Evolutionary conservation across 2,113 vertebrate species (phyloP).

Genomic region (Saimiri boliviensis): DNA sequence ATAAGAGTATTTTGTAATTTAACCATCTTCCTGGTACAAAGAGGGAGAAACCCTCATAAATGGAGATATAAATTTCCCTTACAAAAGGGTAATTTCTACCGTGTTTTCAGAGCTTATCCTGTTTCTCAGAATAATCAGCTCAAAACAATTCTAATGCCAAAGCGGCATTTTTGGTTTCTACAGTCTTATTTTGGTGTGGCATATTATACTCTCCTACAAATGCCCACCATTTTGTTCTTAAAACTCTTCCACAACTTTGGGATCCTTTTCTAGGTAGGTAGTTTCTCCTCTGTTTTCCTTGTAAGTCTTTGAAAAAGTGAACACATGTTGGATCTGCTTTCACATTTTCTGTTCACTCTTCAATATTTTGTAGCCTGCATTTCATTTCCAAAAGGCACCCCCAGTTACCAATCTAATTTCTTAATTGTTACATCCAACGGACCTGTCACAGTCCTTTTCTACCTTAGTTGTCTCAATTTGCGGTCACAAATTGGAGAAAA

Average conservation of each 20-base stretch:
- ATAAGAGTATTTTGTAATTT: not conserved
- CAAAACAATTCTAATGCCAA: not conserved
- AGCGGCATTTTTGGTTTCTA: not conserved
- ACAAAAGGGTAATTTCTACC: not conserved
- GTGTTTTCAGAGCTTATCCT: not conserved
- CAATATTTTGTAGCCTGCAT: not conserved
- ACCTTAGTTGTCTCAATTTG: not conserved
- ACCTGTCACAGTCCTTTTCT: not conserved
- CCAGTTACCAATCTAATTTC: not conserved
- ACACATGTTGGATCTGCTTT: not conserved
- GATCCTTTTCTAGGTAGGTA: not conserved
- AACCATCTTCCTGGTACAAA: not conserved
- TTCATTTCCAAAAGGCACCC: not conserved
- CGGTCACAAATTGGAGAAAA: not conserved
- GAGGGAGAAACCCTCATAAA: not conserved
- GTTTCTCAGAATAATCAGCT: not conserved
- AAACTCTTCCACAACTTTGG: not conserved
- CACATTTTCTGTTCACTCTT: not conserved
- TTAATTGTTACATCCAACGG: not conserved
- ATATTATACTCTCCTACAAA: not conserved
- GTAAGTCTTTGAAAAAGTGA: not conserved
- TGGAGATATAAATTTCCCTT: not conserved
- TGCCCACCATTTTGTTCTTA: not conserved
- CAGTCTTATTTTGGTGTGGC: not conserved
- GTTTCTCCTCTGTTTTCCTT: not conserved